Evolutionary conservation across 53 echinoderm and acorn worm genomes (phyloP).

Genomic region (Henricia sp.): DNA sequence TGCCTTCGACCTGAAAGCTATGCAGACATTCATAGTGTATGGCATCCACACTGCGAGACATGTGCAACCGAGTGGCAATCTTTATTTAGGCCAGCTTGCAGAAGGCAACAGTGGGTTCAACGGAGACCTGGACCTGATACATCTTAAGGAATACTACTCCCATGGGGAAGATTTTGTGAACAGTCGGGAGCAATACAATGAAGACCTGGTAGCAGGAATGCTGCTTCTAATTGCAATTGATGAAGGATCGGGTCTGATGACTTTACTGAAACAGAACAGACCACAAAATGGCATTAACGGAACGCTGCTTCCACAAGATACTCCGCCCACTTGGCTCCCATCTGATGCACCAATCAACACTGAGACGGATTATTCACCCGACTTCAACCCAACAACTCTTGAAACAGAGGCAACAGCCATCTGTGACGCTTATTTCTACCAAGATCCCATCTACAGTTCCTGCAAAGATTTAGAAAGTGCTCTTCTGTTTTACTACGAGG

Average conservation of each 20-base stretch:
- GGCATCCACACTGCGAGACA: conserved; percentile 39
- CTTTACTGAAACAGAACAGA: conserved; percentile 10
- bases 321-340: conserved; percentile 68
- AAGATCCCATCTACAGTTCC: conserved; percentile 62
- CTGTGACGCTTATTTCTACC: conserved; percentile 61
- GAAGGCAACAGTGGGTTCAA: conserved; percentile 21
- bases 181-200: conserved; percentile 30
- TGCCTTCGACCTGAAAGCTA: conserved; percentile 24
- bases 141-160: conserved; percentile 46
- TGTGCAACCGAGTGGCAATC: conserved; percentile 34
- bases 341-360: conserved; percentile 72
- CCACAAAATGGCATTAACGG: conserved; percentile 27
- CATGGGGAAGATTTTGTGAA: conserved; percentile 11
- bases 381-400: conserved; percentile 37
- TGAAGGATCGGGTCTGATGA: conserved; percentile 69
- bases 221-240: conserved; percentile 61
- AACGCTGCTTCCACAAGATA: conserved; percentile 36
- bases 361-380: conserved; percentile 51
- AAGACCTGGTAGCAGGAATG: conserved; percentile 50
- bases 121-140: conserved; percentile 67
- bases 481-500: conserved; percentile 72
- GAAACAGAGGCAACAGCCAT: conserved; percentile 37
- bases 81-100: conserved; percentile 58
- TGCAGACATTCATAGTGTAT: conserved; percentile 45
- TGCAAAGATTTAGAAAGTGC: conserved; percentile 70